Evolutionary conservation across 2,888 invertebrate genomes (phyloP).

Genomic region (Meteorus cinctellus): DNA sequence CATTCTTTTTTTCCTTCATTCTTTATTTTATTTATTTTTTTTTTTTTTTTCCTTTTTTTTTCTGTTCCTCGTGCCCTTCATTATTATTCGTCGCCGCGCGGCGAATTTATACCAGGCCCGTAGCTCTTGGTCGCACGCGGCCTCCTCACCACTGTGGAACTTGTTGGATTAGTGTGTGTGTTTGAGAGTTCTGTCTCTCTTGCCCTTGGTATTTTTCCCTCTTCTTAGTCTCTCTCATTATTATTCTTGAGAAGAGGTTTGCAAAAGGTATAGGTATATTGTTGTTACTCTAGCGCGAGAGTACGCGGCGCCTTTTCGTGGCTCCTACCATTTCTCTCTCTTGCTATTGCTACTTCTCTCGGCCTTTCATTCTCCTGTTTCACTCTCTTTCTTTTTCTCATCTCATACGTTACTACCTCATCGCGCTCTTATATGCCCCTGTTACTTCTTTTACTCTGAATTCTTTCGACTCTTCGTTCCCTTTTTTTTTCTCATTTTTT

Average conservation of each 20-base stretch:
- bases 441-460: constrained; percentile 40
- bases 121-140: constrained; percentile 53
- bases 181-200: constrained; percentile 36
- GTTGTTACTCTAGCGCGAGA: constrained; percentile 35
- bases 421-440: constrained; percentile 30
- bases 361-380: neutral
- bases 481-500: constrained; percentile 36
- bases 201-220: constrained; percentile 43
- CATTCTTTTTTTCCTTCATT: neutral
- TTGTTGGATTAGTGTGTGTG: constrained; percentile 15
- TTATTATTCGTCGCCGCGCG: constrained; percentile 63
- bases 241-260: constrained; percentile 52
- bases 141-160: constrained; percentile 45
- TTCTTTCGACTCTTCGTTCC: constrained; percentile 35
- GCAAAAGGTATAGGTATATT: constrained; percentile 40
- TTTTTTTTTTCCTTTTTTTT: constrained; percentile 22
- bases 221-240: constrained; percentile 51
- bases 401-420: constrained; percentile 44
- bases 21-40: constrained; percentile 9
- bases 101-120: constrained; percentile 47
- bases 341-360: neutral
- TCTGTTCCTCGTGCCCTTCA: constrained; percentile 52
- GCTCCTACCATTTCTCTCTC: constrained; percentile 35
- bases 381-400: constrained; percentile 40
- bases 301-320: constrained; percentile 51